Conservation (phyloP, 2,113 vertebrate genomes). For the Tautogolabrus adspersus region DNA sequence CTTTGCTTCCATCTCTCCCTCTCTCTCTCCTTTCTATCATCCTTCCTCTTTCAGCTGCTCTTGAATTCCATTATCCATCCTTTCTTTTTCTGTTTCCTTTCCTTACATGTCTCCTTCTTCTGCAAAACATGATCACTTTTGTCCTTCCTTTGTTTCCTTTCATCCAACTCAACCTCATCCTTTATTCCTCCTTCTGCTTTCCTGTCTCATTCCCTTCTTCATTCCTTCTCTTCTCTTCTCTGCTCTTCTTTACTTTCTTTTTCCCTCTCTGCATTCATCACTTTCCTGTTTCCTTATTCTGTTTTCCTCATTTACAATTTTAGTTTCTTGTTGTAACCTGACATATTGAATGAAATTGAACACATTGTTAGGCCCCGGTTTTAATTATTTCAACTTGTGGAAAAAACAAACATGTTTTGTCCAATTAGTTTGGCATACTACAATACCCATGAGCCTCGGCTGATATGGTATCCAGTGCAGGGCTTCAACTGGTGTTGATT, state of each 20-base stretch:
- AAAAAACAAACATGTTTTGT: too few species aligned
- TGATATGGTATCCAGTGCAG: neutral
- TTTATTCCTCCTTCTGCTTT: neutral
- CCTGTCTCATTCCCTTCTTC: neutral
- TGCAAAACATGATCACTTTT: neutral
- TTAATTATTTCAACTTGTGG: neutral
- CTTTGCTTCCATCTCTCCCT: neutral
- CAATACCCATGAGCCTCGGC: constrained; percentile 5
- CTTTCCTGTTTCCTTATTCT: neutral
- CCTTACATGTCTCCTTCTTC: neutral
- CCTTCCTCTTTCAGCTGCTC: neutral
- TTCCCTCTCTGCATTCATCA: neutral
- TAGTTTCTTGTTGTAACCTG: too few species aligned
- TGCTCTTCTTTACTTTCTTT: neutral
- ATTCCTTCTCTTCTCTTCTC: neutral
- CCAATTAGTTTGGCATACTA: too few species aligned
- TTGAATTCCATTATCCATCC: neutral
- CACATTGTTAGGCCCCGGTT: neutral
- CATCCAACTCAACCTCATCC: neutral
- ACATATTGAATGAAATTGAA: neutral
- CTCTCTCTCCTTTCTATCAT: neutral
- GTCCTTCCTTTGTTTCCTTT: neutral
- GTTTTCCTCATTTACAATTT: too few species aligned
- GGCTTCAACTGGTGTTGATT: too few species aligned
- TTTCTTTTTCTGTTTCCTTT: neutral